Percentiles rank a stretch among this genome's conserved stretches.
Conservation (phyloP, 2,113 vertebrate genomes). For the Poeciliopsis turrubarensis region DNA sequence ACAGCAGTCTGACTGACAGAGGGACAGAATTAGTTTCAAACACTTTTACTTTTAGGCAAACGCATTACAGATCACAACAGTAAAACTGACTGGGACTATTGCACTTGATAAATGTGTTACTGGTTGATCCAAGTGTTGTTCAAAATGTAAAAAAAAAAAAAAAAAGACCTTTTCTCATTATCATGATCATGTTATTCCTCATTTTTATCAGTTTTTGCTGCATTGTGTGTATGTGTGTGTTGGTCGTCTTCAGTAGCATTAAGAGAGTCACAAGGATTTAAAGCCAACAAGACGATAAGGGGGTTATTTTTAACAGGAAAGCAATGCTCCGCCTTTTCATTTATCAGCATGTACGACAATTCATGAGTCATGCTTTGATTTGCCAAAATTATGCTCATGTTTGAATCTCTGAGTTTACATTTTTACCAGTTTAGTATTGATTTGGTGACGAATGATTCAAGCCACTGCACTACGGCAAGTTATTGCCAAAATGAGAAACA, state of each 20-base stretch:
- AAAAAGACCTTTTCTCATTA: constrained; percentile 46
- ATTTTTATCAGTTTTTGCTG: constrained; percentile 54
- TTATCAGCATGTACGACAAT: constrained; percentile 53
- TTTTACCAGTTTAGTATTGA: constrained; percentile 53
- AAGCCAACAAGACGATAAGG: constrained; percentile 56
- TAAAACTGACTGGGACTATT: constrained; percentile 62
- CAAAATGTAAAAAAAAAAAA: constrained; percentile 34
- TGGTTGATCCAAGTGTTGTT: constrained; percentile 72
- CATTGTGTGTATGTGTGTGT: constrained; percentile 42
- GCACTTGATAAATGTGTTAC: constrained; percentile 65
- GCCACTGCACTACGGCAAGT: constrained; percentile 29
- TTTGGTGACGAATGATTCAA: constrained; percentile 51
- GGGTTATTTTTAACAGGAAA: constrained; percentile 32
- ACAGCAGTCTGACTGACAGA: constrained; percentile 85
- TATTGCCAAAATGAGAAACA: constrained; percentile 21
- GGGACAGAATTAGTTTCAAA: constrained; percentile 43
- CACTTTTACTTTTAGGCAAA: constrained; percentile 67
- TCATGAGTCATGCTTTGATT: constrained; percentile 63
- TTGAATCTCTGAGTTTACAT: constrained; percentile 65
- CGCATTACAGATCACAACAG: constrained; percentile 77
- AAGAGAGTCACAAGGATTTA: constrained; percentile 54
- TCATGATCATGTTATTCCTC: constrained; percentile 36
- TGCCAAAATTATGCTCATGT: constrained; percentile 62
- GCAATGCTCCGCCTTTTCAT: constrained; percentile 29
- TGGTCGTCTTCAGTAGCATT: constrained; percentile 40